Base-by-base conservation (phyloP, 92 coral and sea anemone genomes). In the Ricordea florida region DNA sequence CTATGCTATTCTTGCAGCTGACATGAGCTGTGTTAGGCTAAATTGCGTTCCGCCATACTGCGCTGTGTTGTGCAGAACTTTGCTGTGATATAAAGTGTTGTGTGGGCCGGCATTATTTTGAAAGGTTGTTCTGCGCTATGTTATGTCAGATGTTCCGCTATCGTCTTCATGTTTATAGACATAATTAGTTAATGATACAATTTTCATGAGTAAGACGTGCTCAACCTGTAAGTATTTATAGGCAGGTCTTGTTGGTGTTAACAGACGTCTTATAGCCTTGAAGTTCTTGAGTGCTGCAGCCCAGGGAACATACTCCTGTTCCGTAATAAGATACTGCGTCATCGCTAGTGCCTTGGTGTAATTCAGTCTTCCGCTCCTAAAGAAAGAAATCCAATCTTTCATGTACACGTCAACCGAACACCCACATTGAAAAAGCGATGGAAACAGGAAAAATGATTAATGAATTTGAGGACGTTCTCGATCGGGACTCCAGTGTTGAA, bases 281-380 rank as follows among this genome's bases (percentile, higher is more conserved):
- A 72, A 72, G 45, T 10, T 59, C 66, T 41, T 56, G 0, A 42
- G 6, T 27, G 79, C 57, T 2, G 79, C 68, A 27, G 23, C 57
- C 79, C 79, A 72, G 41, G 79, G 79, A 43, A 72, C 79, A 72
- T 72, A 72, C 20, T 72, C 68, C 43, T 57, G 30, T 72, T 72
- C 79, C 24, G 43, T 33, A 31, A 13, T 61, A 28, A 72, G 21
- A 57, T 57, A 72, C 15, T 57, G 44, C 18, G 79, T 72, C 23
- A 72, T 27, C 7, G 56, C 57, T 33, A 72, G 20, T 28, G 79
- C 79, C 44, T 59, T 72, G 5, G 79, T 72, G 57, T 72, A 72
- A 22, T 72, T 72, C 9, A 72, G 57, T 41, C 40, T 72, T 15
- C 57, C 79, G 31, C 68, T 59, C 79, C 79, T 72, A 23, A 24